Evolutionary conservation across 2,113 vertebrate genomes (phyloP).

Genomic region (Numenius arquata): DNA sequence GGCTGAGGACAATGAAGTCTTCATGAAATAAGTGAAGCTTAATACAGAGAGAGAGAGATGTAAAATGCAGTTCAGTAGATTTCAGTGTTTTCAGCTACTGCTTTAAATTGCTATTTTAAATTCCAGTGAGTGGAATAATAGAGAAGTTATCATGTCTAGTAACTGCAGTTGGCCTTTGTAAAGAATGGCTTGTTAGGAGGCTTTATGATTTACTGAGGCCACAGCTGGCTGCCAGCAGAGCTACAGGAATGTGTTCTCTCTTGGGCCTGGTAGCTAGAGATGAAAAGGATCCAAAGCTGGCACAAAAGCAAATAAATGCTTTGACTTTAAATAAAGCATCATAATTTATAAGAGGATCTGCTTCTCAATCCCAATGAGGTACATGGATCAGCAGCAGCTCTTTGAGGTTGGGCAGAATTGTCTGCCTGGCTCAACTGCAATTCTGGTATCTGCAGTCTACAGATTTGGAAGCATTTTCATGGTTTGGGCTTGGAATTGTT

Average conservation of each 20-base stretch:
- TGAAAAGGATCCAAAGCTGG: slow-evolving; percentile 79
- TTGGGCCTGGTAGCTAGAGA: slow-evolving; percentile 74
- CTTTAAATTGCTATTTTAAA: slow-evolving; percentile 72
- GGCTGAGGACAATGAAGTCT: slow-evolving; percentile 18
- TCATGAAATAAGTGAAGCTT: slow-evolving; percentile 15
- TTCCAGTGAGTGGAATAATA: slow-evolving; percentile 71
- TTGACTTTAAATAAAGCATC: slow-evolving; percentile 79
- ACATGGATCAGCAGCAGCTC: slow-evolving; percentile 61
- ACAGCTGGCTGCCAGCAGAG: slow-evolving; percentile 79
- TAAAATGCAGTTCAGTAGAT: slow-evolving; percentile 13
- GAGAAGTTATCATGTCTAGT: slow-evolving; percentile 70
- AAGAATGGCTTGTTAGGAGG: slow-evolving; percentile 75
- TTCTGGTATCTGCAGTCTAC: slow-evolving; percentile 52
- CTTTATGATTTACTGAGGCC: slow-evolving; percentile 77
- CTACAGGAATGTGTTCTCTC: slow-evolving; percentile 75
- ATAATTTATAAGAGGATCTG: slow-evolving; percentile 74
- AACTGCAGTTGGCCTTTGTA: slow-evolving; percentile 69
- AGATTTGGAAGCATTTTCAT: slow-evolving; percentile 51
- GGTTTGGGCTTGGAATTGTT: neutral
- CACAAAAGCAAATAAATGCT: slow-evolving; percentile 80
- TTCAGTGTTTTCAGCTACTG: slow-evolving; percentile 40
- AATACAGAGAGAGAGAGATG: neutral
- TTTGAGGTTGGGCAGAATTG: slow-evolving; percentile 68
- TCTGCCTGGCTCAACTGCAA: slow-evolving; percentile 42
- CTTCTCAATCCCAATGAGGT: slow-evolving; percentile 59